Conservation (phyloP, 2,113 vertebrate genomes). For the Protomyctophum bolini region DNA sequence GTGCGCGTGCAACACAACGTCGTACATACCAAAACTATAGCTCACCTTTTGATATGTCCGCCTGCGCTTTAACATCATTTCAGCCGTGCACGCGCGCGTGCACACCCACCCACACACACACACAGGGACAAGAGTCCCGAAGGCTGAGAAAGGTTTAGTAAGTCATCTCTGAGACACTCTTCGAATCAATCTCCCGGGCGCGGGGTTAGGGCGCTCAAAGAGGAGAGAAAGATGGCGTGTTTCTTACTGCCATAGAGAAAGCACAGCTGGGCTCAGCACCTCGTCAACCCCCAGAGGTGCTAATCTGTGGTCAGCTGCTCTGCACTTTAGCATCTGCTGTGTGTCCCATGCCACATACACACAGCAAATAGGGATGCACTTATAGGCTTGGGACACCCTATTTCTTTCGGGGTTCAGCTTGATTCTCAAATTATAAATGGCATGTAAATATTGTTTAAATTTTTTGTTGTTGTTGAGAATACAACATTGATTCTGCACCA, state of each 20-base stretch:
- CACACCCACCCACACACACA: conserved; percentile 6
- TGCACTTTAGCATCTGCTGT: conserved; percentile 58
- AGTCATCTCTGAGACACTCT: conserved; percentile 41
- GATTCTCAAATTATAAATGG: conserved; percentile 33
- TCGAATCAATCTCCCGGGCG: conserved; percentile 54
- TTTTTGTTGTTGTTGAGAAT: too few relatives aligned
- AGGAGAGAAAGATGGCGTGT: conserved; percentile 55
- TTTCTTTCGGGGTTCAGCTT: conserved; percentile 22
- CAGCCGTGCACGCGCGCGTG: conserved; percentile 36
- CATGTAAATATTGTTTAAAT: too few relatives aligned
- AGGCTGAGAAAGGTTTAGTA: conserved; percentile 50
- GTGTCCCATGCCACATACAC: conserved; percentile 5
- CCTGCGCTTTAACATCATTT: conserved; percentile 42
- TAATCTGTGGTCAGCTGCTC: conserved; percentile 69
- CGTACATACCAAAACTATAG: conserved; percentile 56
- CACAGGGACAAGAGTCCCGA: conserved; percentile 27
- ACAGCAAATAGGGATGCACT: conserved; percentile 35
- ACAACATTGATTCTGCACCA: too few relatives aligned
- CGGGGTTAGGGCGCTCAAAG: conserved; percentile 48
- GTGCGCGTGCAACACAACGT: conserved; percentile 38
- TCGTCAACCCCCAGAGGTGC: conserved; percentile 54
- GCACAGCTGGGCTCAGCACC: conserved; percentile 72
- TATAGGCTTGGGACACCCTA: conserved; percentile 28
- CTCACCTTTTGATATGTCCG: conserved; percentile 51
- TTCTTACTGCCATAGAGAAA: conserved; percentile 33